Evolutionary conservation across 2,113 vertebrate species (phyloP), one percentile per base, ranked within the genome.

Genomic region (Prionailurus viverrinus): DNA sequence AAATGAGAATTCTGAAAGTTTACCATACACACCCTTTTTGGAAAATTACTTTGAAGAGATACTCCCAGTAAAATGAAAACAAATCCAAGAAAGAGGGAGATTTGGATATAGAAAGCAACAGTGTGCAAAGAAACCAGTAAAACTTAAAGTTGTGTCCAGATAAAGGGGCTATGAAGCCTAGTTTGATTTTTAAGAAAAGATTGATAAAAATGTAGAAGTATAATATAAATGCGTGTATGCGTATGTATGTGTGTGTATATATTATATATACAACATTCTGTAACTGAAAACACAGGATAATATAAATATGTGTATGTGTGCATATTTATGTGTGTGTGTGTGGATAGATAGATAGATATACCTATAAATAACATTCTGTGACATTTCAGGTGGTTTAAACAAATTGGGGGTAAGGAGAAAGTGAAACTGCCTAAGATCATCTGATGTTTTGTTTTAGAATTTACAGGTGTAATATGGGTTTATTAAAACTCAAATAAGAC

Each of bases 401-500:
- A 95, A 68, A 71, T 83, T 73, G 33, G 58, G 45, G 53, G 7
- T 86, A 86, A 66, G n/a, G 55, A 90, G 36, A 91, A 84, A 94
- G 21, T 90, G 66, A 93, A 93, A 93, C 76, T 36, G 15, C 69
- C 94, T 16, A 96, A 85, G 51, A 41, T 91, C 16, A 84, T 85
- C 63, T 21, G 25, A 31, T 31, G 89, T 89, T 93, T 89, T 88
- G 29, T 91, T 93, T 86, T 81, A 82, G 73, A 93, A 58, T 91
- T 45, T 97, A 53, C 23, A 89, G 31, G 51, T 95, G 0, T 85
- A 85, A 80, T 83, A 74, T 36, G 10, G 88, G 33, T 7, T 97
- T 55, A 73, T 79, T 95, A 79, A 97, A 92, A 84, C 91, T 83
- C 80, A 85, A 95, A 85, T 94, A 39, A 79, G 83, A 63, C 19